Base-by-base conservation (phyloP, 2,797 vertebrate genomes). In the Betta splendens region DNA sequence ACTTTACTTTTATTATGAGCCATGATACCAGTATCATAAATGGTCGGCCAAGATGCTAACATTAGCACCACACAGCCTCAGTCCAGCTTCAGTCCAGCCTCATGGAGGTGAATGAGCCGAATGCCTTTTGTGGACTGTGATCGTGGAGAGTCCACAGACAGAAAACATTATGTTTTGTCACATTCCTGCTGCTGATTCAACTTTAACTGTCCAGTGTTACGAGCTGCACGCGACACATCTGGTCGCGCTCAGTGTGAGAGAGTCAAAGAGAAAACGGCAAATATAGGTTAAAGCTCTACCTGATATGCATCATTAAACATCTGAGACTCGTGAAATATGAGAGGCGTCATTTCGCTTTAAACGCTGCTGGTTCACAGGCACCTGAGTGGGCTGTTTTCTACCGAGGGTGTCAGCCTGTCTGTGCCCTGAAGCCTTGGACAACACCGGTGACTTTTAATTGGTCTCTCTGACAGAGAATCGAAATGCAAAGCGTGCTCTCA, bases 371-470 rank as follows among this genome's bases (percentile, higher is more conserved):
- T 64, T 71, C 33, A 39, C 45, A 52, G 64, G 50, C 55, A 81
- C 75, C 75, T 77, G 65, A 73, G 54, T 64, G 26, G 47, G 16
- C 31, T 77, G 75, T 69, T 69, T 75, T 38, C 59, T 54, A 39
- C 50, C 5, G 23, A 54, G 47, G 38, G 46, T 77, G 79, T 77
- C 74, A 67, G 74, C 70, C 69, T 71, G 68, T 69, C 75, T 82
- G 68, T 79, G 75, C 82, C 86, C 82, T 63, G 77, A 69, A 84
- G 82, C 73, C 62, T 59, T 35, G 52, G 59, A 77, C 72, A 70
- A 77, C 80, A 67, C 52, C 37, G 47, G 59, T 59, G 77, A 83
- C 72, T 79, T 74, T 75, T 87, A 89, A 86, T 89, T 86, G 85
- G 83, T 70, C 78, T 77, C 77, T 59, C 62, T 71, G 69, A 83